These are phyloP conservation scores for Athetis lepigone DNA, from an alignment of 2,888 invertebrate genomes.

Conservation along the genomic window DNA sequence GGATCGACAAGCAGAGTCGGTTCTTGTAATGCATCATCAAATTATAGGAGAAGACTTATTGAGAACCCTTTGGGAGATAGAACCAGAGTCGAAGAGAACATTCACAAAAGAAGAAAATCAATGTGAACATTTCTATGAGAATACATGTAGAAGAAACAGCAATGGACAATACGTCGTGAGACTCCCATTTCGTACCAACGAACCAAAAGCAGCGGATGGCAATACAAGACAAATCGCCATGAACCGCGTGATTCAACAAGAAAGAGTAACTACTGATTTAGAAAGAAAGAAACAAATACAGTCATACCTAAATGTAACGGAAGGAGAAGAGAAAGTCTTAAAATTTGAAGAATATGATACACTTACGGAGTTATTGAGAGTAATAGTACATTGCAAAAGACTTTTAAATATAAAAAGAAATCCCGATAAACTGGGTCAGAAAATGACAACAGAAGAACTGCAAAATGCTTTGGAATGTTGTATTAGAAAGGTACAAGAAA, in stretches of 20 bases:
- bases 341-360: conserved; percentile 36
- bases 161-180: conserved; percentile 18
- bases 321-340: conserved; percentile 10
- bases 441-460: conserved; percentile 48
- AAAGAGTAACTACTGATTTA: conserved; percentile 37
- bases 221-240: conserved; percentile 18
- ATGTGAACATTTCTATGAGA: conserved; percentile 15
- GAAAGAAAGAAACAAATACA: conserved; percentile 39
- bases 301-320: conserved; percentile 12
- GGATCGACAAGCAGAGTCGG: conserved; percentile 28
- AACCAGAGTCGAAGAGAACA: conserved; percentile 10
- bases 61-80: conserved; percentile 28
- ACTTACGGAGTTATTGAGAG: conserved; percentile 32
- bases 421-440: conserved; percentile 6
- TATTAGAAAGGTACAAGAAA: conserved; percentile 45
- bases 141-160: conserved; percentile 4
- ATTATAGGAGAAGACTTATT: conserved; percentile 17
- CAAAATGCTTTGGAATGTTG: conserved; percentile 41
- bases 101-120: conserved; percentile 7
- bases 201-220: conserved; percentile 11
- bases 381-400: conserved; percentile 40
- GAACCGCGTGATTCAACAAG: conserved; percentile 9
- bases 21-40: conserved; percentile 38
- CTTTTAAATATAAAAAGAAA: conserved; percentile 46
- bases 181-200: conserved; percentile 13